These are phyloP conservation scores for Orcinus orca DNA, from an alignment of 2,113 vertebrate species.

Conservation along the genomic window DNA sequence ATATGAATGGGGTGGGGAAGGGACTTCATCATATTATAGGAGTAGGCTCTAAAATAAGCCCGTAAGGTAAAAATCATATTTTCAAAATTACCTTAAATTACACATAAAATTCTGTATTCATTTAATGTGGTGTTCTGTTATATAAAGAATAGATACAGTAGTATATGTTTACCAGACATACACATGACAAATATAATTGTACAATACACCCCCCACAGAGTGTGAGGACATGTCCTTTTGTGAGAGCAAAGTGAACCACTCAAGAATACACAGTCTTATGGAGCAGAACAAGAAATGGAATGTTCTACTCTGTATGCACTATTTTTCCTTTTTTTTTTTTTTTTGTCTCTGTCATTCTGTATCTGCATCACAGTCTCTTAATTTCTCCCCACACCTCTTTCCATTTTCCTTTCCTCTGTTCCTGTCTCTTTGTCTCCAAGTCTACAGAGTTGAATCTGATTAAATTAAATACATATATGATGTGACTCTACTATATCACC, in stretches of 20 bases:
- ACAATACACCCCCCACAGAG: background rate
- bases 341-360: background rate
- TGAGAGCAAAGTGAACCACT: background rate
- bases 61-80: background rate
- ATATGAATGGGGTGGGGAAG: background rate
- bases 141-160: background rate
- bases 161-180: background rate
- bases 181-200: background rate
- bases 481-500: background rate
- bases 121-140: background rate
- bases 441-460: background rate
- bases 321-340: background rate
- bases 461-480: background rate
- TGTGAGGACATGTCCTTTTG: background rate
- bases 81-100: slow-evolving; percentile 3
- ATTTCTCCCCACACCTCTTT: background rate
- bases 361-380: background rate
- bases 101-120: background rate
- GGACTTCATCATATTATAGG: background rate
- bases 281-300: background rate
- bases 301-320: background rate
- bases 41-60: background rate
- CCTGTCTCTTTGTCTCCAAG: background rate
- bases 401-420: background rate
- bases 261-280: background rate